Percentiles rank a stretch among this genome's conserved stretches.
Conservation (phyloP, 1,140 invertebrate genomes). For the Ridgeia piscesae region DNA sequence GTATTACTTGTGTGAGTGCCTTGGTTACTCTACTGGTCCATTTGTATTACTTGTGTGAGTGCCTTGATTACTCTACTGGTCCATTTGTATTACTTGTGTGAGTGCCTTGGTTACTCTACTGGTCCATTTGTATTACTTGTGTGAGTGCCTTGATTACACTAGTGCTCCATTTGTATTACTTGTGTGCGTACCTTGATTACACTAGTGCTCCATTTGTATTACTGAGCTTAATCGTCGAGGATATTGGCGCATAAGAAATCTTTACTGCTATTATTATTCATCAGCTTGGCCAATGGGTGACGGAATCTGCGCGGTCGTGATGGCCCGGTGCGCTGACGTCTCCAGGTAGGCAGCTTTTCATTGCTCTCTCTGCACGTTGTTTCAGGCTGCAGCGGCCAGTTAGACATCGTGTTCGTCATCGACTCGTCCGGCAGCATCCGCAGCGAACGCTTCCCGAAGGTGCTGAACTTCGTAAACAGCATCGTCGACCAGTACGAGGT, state of each 20-base stretch:
- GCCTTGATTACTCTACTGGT: too few relatives aligned
- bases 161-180: not conserved
- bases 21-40: too few relatives aligned
- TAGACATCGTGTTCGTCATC: conserved; percentile 29
- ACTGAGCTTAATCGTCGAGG: not conserved
- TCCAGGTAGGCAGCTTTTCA: not conserved
- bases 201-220: not conserved
- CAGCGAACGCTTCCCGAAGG: conserved; percentile 17
- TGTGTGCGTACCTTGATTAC: too few relatives aligned
- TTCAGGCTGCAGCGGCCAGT: conserved; percentile 23
- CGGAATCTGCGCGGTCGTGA: not conserved
- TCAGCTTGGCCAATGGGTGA: too few relatives aligned
- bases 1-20: too few relatives aligned
- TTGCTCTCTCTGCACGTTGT: not conserved
- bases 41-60: too few relatives aligned
- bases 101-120: too few relatives aligned
- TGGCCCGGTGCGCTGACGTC: not conserved
- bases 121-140: not conserved
- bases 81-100: too few relatives aligned
- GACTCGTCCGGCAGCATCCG: conserved; percentile 26
- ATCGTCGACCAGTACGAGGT: conserved; percentile 24
- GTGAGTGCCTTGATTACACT: not conserved
- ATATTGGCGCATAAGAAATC: too few relatives aligned
- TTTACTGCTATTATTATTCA: too few relatives aligned
- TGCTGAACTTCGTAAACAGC: conserved; percentile 17